phyloP scores from a whole-genome alignment of 2,888 invertebrate species.

The Pristionchus arcanus region DNA sequence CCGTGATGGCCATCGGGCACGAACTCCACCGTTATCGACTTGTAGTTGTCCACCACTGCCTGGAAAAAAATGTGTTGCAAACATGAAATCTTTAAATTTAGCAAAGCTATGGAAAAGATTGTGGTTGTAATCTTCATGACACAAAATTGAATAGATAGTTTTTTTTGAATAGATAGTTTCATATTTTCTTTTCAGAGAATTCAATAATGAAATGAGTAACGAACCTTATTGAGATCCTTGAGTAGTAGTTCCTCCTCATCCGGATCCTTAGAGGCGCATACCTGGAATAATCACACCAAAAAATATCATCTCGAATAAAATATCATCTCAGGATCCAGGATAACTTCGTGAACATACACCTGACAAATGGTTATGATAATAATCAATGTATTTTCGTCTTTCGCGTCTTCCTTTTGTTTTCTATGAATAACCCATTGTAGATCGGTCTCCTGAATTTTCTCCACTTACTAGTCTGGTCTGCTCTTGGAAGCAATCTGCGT shows the following conservation, averaged over 20 bases:
- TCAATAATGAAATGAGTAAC: not conserved
- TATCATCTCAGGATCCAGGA: too few relatives aligned
- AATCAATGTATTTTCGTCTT: too few relatives aligned
- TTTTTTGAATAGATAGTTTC: too few relatives aligned
- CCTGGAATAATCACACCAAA: not conserved
- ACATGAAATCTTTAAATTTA: too few relatives aligned
- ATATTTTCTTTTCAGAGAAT: too few relatives aligned
- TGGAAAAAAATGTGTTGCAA: not conserved
- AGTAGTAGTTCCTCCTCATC: constrained; percentile 34
- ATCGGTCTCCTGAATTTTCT: not conserved
- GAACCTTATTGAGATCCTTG: constrained; percentile 29
- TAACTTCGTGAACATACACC: too few relatives aligned
- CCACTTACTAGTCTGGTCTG: constrained; percentile 11
- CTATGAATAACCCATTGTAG: not conserved
- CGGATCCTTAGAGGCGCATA: constrained; percentile 13
- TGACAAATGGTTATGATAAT: too few relatives aligned
- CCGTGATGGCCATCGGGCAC: constrained; percentile 37
- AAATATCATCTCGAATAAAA: not conserved
- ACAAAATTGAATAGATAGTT: too few relatives aligned
- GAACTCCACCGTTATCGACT: constrained; percentile 46
- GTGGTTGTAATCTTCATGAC: too few relatives aligned
- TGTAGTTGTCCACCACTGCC: constrained; percentile 25
- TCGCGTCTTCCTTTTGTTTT: too few relatives aligned
- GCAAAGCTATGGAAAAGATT: too few relatives aligned
- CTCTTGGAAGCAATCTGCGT: constrained; percentile 44